Percentiles rank a stretch among this genome's conserved stretches.
Conservation (phyloP, 2,113 vertebrate genomes). For the Aythya baeri region DNA sequence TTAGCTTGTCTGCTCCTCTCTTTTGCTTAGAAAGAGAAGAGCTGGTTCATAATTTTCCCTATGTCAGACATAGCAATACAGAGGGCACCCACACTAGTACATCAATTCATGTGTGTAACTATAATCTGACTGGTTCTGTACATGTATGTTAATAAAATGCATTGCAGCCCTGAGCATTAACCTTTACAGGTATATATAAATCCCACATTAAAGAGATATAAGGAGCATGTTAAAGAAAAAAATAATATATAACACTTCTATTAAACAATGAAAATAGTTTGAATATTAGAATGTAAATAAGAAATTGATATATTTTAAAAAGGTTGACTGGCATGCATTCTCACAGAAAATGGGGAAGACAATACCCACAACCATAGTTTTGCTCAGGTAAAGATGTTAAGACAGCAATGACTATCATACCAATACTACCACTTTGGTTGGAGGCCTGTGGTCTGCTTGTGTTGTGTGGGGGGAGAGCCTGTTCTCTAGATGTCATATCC, state of each 20-base stretch:
- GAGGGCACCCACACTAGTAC: neutral
- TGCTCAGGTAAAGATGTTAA: neutral
- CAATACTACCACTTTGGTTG: accelerated
- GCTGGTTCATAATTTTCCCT: neutral
- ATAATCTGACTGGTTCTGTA: neutral
- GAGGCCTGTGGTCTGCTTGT: neutral
- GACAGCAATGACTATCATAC: neutral
- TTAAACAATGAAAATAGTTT: neutral
- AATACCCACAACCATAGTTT: neutral
- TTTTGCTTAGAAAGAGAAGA: neutral
- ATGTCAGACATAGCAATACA: neutral
- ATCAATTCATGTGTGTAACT: neutral
- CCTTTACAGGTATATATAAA: neutral
- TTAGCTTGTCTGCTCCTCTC: neutral
- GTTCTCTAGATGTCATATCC: neutral
- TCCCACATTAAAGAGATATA: neutral
- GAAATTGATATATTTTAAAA: neutral
- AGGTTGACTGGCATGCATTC: neutral
- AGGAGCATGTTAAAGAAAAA: neutral
- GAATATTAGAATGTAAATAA: neutral
- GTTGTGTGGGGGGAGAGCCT: neutral
- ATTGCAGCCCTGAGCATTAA: neutral
- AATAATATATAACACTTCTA: neutral
- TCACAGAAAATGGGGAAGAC: neutral
- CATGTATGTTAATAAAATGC: neutral